Base-by-base conservation (phyloP, 2,888 invertebrate species). In the Onthophagus sagittarius region DNA sequence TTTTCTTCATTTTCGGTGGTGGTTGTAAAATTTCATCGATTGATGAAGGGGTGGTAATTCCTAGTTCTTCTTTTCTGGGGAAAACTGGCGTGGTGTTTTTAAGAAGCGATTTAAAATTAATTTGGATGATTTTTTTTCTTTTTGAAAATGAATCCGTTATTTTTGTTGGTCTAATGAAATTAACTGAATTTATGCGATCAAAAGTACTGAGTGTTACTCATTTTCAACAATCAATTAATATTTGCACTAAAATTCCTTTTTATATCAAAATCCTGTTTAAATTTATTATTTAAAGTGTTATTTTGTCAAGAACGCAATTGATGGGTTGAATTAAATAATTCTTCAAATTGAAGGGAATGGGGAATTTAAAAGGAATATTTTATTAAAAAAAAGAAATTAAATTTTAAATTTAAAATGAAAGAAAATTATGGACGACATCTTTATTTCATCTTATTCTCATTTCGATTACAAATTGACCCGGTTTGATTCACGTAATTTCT, bases 61-160 rank as follows among this genome's bases (percentile, higher is more conserved):
- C 71, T 33, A 75, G 63, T 62, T 75, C 71, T 71, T 73, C n/a
- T 62, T 69, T 65, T 11, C 73, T 75, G 5, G 75, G 75, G 53
- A 73, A 75, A 63, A 75, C 75, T 2, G 75, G 75, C 0, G 75
- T 75, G 2, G 75, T 75, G 0, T 70, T 71, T 39, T 71, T 75
- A 32, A 75, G 73, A 7, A 73, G 39, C n/a, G 75, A 75, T 31
- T 63, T 71, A 15, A 75, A 75, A 75, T 75, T 75, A 13, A 75
- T 64, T 33, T 63, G 62, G 4, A 31, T 14, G 14, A 62, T 71
- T 5, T 70, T 14, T 15, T 72, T 65, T 63, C 67, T 71, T 23
- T 72, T 74, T 2, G 64, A 31, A 15, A 74, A 74, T 2, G 23
- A 14, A 64, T 72, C 63, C 3, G 62, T 62, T 3, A 39, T 33